Evolutionary conservation across 2,797 vertebrate species (phyloP).

Genomic region (Dermochelys coriacea): DNA sequence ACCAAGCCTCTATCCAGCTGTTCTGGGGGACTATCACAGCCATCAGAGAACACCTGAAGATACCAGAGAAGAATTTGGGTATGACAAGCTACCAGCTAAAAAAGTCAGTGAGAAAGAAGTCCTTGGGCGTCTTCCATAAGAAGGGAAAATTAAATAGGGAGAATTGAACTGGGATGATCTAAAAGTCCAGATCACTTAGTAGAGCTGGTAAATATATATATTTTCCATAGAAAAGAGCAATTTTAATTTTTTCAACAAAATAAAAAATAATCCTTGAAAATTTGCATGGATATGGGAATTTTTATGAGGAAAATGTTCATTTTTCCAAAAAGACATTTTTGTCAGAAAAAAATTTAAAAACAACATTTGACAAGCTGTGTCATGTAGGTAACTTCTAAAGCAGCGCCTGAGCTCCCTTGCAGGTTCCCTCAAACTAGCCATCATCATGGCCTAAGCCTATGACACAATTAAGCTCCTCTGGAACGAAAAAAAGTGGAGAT

Average conservation of each 20-base stretch:
- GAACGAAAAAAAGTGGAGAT: neutral
- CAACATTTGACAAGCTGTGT: neutral
- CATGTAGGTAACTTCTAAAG: neutral
- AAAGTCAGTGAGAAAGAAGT: neutral
- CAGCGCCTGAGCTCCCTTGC: neutral
- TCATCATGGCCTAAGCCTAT: neutral
- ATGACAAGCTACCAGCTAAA: neutral
- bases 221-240: neutral
- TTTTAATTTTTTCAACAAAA: neutral
- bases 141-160: neutral
- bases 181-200: neutral
- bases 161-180: neutral
- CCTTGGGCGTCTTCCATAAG: neutral
- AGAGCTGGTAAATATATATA: neutral
- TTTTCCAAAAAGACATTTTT: neutral
- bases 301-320: neutral
- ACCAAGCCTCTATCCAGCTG: neutral
- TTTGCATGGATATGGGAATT: neutral
- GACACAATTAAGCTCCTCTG: neutral
- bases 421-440: neutral
- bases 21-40: neutral
- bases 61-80: neutral
- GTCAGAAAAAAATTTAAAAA: neutral
- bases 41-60: neutral
- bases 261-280: neutral